phyloP scores from a whole-genome alignment of 2,113 vertebrate species.

The Chlamydotis undulata region DNA sequence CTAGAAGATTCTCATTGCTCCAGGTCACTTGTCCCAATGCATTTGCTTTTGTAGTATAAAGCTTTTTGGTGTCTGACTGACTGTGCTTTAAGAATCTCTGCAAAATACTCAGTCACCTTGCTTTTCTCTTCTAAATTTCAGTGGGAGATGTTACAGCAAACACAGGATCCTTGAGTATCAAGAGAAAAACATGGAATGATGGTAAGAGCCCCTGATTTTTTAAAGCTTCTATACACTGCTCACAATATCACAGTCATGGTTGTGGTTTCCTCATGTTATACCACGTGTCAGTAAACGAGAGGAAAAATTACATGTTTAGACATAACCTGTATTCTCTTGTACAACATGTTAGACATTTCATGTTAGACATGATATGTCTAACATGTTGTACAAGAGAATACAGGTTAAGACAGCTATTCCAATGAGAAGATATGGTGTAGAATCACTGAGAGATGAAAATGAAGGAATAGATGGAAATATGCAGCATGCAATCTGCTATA shows the following conservation, averaged over 20 bases:
- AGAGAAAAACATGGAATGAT: constrained; percentile 66
- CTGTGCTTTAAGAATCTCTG: background rate
- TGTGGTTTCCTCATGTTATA: background rate
- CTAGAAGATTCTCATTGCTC: background rate
- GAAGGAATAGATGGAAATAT: background rate
- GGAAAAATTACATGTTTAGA: background rate
- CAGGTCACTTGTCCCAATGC: background rate
- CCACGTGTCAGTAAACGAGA: background rate
- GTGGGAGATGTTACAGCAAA: constrained; percentile 52
- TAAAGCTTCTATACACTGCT: background rate
- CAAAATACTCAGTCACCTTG: background rate
- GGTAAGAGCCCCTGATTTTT: constrained; percentile 42
- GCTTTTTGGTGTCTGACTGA: background rate
- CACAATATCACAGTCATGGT: background rate
- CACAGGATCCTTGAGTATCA: constrained; percentile 37
- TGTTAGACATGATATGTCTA: background rate
- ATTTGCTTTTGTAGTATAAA: background rate
- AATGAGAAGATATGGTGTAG: background rate
- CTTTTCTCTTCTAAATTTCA: constrained; percentile 59
- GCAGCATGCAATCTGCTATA: background rate
- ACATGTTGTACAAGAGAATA: background rate
- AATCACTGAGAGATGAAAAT: background rate
- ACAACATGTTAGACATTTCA: background rate
- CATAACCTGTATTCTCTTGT: no score
- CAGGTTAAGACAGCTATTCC: background rate